Evolutionary conservation across 2,797 vertebrate species (phyloP), one percentile per base, ranked within the genome.

Genomic region (Malurus splendens): DNA sequence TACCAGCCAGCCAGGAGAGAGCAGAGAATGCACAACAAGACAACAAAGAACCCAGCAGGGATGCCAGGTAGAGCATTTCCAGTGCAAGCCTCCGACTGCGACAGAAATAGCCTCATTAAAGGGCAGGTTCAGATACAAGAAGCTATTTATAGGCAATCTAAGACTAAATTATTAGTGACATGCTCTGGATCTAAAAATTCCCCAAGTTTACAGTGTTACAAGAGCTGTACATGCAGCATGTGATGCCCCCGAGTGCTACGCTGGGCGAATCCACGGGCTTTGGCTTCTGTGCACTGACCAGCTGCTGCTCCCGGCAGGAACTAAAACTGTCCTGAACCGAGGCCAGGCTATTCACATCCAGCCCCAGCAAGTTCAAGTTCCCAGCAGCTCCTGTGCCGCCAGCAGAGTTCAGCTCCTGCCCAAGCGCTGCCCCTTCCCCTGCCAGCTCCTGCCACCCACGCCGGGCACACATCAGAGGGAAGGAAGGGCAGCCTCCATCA

Each of bases 231-330:
- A 6, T 0, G 38, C 50, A 51, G 81, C 66, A 82, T 0, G 64
- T 27, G 41, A 94, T 0, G 3, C 12, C 57, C n/a, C 36, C 0
- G 4, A 39, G 65, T 5, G 52, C 73, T 65, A 7, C 17, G 45
- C 70, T 0, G 0, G 44, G 70, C 8, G 0, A 68, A 30, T 24
- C 27, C 48, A 14, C 27, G 4, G 52, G 32, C 85, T 87, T 83
- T 81, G 92, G 89, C 93, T 89, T 18, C 88, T 2, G 30, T 6
- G 62, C 60, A 6, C 38, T 0, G 30, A 66, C 61, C 95, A 94
- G 93, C 90, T 90, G 91, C 91, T n/a, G 70, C 92, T 91, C 82
- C 44, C 76, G 0, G 60, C 76, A 44, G 78, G 79, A 86, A 19
- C 77, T 55, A 86, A 91, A 94, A 82, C 19, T 2, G 0, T 3